Conservation (phyloP, 1,140 invertebrate species). For the Yoshiicerus persimilis region DNA sequence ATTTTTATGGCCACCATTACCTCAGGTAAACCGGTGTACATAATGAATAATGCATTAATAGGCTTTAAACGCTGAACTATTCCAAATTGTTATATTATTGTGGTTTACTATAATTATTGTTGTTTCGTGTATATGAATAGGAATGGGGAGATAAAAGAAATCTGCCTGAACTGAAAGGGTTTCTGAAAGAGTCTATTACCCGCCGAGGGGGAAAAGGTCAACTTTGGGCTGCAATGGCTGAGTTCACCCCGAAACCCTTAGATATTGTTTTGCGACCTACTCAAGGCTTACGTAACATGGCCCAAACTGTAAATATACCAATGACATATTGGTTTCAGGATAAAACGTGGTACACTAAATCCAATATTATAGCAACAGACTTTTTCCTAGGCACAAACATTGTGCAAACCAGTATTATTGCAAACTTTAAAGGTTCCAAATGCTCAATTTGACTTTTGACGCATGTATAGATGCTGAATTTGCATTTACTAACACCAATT, state of each 20-base stretch:
- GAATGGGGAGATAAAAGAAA: slow-evolving; percentile 58
- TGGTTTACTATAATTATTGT: background rate
- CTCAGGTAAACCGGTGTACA: slow-evolving; percentile 59
- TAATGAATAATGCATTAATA: background rate
- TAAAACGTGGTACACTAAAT: slow-evolving; percentile 63
- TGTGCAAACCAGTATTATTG: slow-evolving; percentile 54
- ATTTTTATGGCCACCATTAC: slow-evolving; percentile 70
- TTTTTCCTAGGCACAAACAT: slow-evolving; percentile 77
- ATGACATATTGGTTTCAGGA: slow-evolving; percentile 66
- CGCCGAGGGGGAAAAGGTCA: slow-evolving; percentile 51
- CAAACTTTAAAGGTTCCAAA: slow-evolving; percentile 45
- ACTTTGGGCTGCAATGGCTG: slow-evolving; percentile 72
- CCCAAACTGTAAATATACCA: slow-evolving; percentile 65
- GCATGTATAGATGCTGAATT: background rate
- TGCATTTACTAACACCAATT: background rate
- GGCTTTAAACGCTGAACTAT: background rate
- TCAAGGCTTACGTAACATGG: slow-evolving; percentile 67
- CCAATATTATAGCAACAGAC: slow-evolving; percentile 74
- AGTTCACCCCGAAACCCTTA: slow-evolving; percentile 70
- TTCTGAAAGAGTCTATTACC: slow-evolving; percentile 59
- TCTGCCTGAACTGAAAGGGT: slow-evolving; percentile 59
- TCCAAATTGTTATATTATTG: background rate
- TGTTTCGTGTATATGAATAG: background rate
- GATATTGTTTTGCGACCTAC: slow-evolving; percentile 66
- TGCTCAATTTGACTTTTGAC: slow-evolving; percentile 27